Evolutionary conservation across 2,797 vertebrate species (phyloP).

Genomic region (Cuniculus paca): DNA sequence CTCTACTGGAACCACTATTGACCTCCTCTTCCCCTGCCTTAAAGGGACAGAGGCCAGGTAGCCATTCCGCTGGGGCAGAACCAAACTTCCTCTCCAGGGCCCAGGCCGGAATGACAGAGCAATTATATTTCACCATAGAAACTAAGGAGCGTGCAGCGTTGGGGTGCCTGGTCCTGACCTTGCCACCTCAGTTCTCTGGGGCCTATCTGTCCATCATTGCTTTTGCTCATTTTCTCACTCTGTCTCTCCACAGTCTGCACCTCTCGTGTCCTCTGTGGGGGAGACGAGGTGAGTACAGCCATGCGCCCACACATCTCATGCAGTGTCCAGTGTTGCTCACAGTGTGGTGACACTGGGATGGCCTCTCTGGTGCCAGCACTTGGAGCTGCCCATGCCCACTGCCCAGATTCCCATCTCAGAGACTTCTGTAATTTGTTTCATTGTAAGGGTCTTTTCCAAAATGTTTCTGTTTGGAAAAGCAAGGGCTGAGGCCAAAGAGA

Average conservation of each 20-base stretch:
- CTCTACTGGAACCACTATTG: not conserved
- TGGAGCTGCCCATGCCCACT: not conserved
- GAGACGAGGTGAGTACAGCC: not conserved
- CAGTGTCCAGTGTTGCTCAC: not conserved
- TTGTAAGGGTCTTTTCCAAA: not conserved
- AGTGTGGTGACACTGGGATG: not conserved
- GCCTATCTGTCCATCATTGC: not conserved
- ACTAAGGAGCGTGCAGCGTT: fast-evolving
- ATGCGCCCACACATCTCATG: not conserved
- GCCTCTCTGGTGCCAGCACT: not conserved
- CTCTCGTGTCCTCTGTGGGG: constrained; percentile 54
- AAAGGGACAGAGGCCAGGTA: not conserved
- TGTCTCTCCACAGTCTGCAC: constrained; percentile 56
- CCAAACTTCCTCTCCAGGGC: not conserved
- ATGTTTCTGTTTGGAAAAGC: not conserved
- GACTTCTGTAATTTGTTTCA: not conserved
- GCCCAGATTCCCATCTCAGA: not conserved
- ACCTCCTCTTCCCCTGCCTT: not conserved
- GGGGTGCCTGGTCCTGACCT: not conserved
- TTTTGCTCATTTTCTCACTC: constrained; percentile 39
- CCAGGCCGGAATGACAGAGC: not conserved
- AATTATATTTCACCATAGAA: not conserved
- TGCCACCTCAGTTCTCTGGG: fast-evolving
- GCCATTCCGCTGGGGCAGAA: not conserved
- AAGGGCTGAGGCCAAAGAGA: not conserved